Evolutionary conservation across 2,888 invertebrate species (phyloP), one percentile per base, ranked within the genome.

Genomic region (Portevinia maculata): DNA sequence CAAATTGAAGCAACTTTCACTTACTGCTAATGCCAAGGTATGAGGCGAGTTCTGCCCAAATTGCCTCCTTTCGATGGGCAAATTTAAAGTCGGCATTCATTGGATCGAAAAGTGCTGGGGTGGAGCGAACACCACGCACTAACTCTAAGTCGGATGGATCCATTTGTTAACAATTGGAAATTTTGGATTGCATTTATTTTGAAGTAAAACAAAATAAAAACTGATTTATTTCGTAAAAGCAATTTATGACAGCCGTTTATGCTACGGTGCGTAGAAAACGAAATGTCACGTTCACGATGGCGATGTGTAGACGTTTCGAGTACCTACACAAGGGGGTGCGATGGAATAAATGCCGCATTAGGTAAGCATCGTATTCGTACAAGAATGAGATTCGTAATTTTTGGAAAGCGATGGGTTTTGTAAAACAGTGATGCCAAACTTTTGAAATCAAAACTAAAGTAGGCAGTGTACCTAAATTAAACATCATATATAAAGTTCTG

Each of bases 91-190:
- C 89, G 1, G 88, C 86, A 85, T 88, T 87, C 57, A 88, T 87
- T n/a, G 88, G 87, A 70, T 91, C 89, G 57, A 90, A 91, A 1
- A 91, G 79, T 8, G 88, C 86, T 1, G 90, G 89, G 7, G 89
- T 88, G 1, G 85, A 85, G 62, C 88, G 88, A 30, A 90, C 89
- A 0, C 87, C 87, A 4, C 87, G 87, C 70, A 90, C 89, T 59
- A 90, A 75, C 39, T 86, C 75, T 13, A 89, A 84, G 64, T 89
- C 89, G 5, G 88, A 83, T 24, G 70, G 71, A 44, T 83, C 78
- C 83, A 83, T 83, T 50, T 48, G 8, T 11, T 21, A n/a, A 41
- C 8, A 17, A 21, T 19, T 37, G 0, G 11, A 9, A 21, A 24
- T 37, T 46, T 13, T 28, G 7, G 1, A 19, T 46, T 46, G 13